A percentile compares a stretch with the other conserved stretches of the same genome.
phyloP scores from a whole-genome alignment of 2,797 vertebrate genomes.

The Hybognathus amarus region DNA sequence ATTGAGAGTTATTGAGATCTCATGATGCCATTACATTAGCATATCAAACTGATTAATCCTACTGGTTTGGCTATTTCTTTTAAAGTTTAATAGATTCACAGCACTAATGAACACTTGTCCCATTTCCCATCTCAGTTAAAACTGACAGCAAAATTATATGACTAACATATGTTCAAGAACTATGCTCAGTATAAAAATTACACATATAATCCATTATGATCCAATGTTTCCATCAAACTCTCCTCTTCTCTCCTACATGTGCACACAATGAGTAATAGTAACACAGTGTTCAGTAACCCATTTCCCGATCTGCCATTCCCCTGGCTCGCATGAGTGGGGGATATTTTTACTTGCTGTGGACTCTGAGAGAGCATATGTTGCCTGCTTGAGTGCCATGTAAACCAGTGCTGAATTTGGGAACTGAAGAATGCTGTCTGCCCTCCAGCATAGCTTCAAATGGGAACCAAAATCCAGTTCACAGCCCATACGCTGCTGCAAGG shows the following conservation, averaged over 20 bases:
- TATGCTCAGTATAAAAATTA: neutral
- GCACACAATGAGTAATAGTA: slow-evolving; percentile 58
- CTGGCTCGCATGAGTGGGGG: slow-evolving; percentile 72
- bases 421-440: slow-evolving; percentile 66
- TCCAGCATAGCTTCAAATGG: slow-evolving; percentile 69
- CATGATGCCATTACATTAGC: neutral
- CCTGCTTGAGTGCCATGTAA: slow-evolving; percentile 76
- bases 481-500: slow-evolving; percentile 20
- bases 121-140: slow-evolving; percentile 6
- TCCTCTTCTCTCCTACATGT: slow-evolving; percentile 64
- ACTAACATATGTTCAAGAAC: slow-evolving; percentile 5
- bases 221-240: neutral
- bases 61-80: neutral
- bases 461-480: slow-evolving; percentile 59
- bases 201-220: neutral
- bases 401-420: slow-evolving; percentile 67
- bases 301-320: slow-evolving; percentile 83
- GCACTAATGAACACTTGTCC: slow-evolving; percentile 10
- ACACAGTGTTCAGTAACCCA: slow-evolving; percentile 77
- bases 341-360: slow-evolving; percentile 80
- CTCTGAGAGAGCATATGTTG: slow-evolving; percentile 81
- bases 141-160: neutral
- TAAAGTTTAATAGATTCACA: neutral
- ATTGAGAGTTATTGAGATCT: neutral
- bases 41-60: neutral